phyloP scores from a whole-genome alignment of 1,140 invertebrate genomes.

The Magallana gigas region DNA sequence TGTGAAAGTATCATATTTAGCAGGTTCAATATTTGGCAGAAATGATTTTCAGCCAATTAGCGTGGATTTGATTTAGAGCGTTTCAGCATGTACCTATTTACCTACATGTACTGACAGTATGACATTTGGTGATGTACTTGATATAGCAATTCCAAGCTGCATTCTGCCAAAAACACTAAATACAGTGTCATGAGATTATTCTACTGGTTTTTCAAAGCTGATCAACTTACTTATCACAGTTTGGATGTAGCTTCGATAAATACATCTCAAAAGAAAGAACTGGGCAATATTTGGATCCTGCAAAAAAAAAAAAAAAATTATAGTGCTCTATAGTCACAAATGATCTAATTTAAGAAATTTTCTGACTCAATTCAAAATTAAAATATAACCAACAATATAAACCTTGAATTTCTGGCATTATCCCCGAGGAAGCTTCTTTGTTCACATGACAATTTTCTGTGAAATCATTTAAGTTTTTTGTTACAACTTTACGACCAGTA shows the following conservation, averaged over 20 bases:
- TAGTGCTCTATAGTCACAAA: not conserved
- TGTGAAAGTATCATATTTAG: not conserved
- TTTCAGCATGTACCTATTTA: too few species aligned
- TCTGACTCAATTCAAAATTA: not conserved
- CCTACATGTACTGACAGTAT: too few species aligned
- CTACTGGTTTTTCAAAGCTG: not conserved
- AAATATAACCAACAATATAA: not conserved
- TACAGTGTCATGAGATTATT: not conserved
- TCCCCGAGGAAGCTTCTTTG: constrained; percentile 40
- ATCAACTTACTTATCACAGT: not conserved
- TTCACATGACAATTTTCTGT: constrained; percentile 42
- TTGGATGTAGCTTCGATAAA: constrained; percentile 31
- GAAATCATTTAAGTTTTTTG: constrained; percentile 19
- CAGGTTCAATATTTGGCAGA: too few species aligned
- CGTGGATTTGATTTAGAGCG: too few species aligned
- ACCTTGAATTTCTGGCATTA: constrained; percentile 50
- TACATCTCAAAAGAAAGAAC: constrained; percentile 38
- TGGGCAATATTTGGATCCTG: constrained; percentile 23
- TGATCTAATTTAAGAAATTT: not conserved
- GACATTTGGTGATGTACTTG: too few species aligned
- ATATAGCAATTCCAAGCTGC: too few species aligned
- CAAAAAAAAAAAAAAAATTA: not conserved
- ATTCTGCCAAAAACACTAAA: not conserved
- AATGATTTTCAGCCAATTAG: too few species aligned
- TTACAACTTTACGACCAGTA: constrained; percentile 8